These are phyloP conservation scores for Danio albolineatus DNA, from an alignment of 2,797 vertebrate species.

Conservation along the genomic window DNA sequence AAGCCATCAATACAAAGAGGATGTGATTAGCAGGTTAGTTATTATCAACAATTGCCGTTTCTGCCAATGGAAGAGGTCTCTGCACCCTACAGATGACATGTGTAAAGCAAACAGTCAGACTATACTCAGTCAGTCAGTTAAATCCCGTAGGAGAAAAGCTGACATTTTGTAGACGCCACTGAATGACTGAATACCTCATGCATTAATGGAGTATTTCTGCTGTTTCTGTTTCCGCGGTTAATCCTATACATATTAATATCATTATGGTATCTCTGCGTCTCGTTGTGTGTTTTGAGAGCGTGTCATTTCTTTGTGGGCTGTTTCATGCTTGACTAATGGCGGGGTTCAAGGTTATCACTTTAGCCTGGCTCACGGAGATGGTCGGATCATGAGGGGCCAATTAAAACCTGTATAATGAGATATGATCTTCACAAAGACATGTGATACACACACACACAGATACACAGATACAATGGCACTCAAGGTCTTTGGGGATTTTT, in stretches of 20 bases:
- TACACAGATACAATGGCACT: slow-evolving; percentile 17
- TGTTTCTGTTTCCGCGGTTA: slow-evolving; percentile 23
- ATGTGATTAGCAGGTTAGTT: neutral
- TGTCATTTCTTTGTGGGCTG: slow-evolving; percentile 24
- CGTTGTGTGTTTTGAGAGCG: slow-evolving; percentile 7
- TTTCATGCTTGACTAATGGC: slow-evolving; percentile 27
- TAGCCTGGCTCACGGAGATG: slow-evolving; percentile 22
- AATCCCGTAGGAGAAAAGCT: slow-evolving; percentile 23
- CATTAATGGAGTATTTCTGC: slow-evolving; percentile 40
- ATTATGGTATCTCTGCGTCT: neutral
- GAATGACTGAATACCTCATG: slow-evolving; percentile 40
- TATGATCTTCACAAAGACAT: slow-evolving; percentile 28
- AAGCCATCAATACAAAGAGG: neutral
- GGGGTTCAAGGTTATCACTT: slow-evolving; percentile 37
- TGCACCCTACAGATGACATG: neutral
- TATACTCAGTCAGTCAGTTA: slow-evolving; percentile 7
- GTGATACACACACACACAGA: slow-evolving; percentile 15
- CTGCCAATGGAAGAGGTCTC: neutral
- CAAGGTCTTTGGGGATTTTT: slow-evolving; percentile 35
- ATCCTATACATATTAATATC: slow-evolving; percentile 38
- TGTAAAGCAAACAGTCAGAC: neutral
- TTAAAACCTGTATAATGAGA: slow-evolving; percentile 47
- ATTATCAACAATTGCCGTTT: neutral
- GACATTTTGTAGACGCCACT: slow-evolving; percentile 11
- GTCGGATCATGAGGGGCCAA: slow-evolving; percentile 47